Evolutionary conservation across 2,888 invertebrate species (phyloP).

Genomic region (Netelia inedita): DNA sequence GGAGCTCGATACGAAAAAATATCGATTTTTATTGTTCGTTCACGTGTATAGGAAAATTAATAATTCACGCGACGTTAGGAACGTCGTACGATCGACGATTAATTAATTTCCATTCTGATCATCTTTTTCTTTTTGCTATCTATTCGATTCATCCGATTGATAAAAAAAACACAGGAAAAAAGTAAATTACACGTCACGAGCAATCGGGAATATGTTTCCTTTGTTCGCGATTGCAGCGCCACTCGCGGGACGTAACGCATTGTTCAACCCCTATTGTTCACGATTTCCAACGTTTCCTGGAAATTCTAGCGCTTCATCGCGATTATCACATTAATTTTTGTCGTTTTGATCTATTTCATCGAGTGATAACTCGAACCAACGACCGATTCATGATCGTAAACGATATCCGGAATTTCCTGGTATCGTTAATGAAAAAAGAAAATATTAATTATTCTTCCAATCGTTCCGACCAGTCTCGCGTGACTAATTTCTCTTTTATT

Average conservation of each 20-base stretch:
- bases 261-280: conserved; percentile 1
- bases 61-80: conserved; percentile 15
- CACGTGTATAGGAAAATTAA: conserved; percentile 24
- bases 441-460: not conserved
- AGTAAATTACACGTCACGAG: not conserved
- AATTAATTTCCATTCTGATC: conserved; percentile 23
- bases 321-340: conserved; percentile 2
- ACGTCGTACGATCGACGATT: conserved; percentile 22
- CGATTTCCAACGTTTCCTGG: not conserved
- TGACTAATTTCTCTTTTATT: conserved; percentile 2
- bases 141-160: conserved; percentile 45
- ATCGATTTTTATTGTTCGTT: not conserved
- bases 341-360: not conserved
- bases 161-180: conserved; percentile 13
- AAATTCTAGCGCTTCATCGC: not conserved
- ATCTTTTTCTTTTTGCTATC: conserved; percentile 20
- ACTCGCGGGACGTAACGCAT: not conserved
- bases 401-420: not conserved
- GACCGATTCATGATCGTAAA: not conserved
- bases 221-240: conserved; percentile 29
- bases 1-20: not conserved
- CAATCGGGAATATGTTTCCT: conserved; percentile 44
- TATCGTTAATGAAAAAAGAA: not conserved
- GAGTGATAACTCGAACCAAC: not conserved
- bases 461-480: not conserved